Evolutionary conservation across 2,113 vertebrate genomes (phyloP), one percentile per base, ranked within the genome.

Genomic region (Cyrtonyx montezumae): DNA sequence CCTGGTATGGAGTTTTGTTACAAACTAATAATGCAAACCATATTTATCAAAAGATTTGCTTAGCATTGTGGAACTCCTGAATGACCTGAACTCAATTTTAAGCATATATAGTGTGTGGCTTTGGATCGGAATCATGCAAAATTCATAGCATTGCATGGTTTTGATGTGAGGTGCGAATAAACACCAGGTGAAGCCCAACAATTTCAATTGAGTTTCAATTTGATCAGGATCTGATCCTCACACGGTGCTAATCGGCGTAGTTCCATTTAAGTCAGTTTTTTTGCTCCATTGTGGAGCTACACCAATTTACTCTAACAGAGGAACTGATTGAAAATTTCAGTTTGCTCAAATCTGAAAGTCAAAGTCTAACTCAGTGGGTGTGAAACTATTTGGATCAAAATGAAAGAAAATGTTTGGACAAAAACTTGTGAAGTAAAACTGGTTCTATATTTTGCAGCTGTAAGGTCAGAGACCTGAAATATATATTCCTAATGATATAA

Each of bases 351-450:
- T 85, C 84, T 92, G 75, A 94, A 89, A 92, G 87, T 85, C 87
- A 91, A 94, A 93, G 81, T 89, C 92, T 82, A 74, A 91, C 91
- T 89, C 92, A 93, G 67, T 93, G 91, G 91, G 89, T 96, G 95
- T 96, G 95, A 96, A 96, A 93, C 67, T 82, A 92, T 95, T 95
- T 97, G 96, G 95, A 97, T 91, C 94, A 96, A 95, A 97, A 97
- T 92, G 96, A 97, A 97, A 97, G 95, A 93, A 93, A 96, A 95
- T 90, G 55, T 93, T 96, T 95, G 93, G 93, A 85, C 81, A 96
- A 96, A 96, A 91, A 86, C 78, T 88, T 20, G 4, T 91, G 96
- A 97, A 95, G 81, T 91, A 92, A 97, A 97, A 95, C 63, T 70
- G 45, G 56, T 84, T 87, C 79, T 95, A 79, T 95, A 93, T 94